Evolutionary conservation across 1,140 invertebrate genomes (phyloP).

Genomic region (Drosophila chauvacae): DNA sequence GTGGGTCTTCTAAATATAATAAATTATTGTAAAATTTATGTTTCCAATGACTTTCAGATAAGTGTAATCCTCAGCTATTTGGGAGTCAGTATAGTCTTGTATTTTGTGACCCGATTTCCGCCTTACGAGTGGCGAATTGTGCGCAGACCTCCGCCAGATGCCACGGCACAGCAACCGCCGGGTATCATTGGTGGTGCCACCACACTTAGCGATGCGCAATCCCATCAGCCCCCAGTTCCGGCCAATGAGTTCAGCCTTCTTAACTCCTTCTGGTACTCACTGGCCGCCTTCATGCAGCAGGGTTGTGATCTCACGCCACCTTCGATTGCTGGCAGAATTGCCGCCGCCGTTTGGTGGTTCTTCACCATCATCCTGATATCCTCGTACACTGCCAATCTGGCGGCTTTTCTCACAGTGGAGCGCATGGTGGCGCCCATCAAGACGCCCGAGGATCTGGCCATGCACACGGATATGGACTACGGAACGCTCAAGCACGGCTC

Average conservation of each 20-base stretch:
- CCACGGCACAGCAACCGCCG: conserved; percentile 66
- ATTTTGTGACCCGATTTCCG: conserved; percentile 97
- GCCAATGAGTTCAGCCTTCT: conserved; percentile 97
- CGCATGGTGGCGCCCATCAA: conserved; percentile 97
- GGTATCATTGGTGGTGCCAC: conserved; percentile 71
- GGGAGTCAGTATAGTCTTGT: conserved; percentile 97
- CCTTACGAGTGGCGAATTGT: conserved; percentile 96
- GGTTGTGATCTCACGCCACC: conserved; percentile 98
- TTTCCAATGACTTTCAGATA: conserved; percentile 84
- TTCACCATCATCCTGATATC: conserved; percentile 99
- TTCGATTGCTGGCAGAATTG: conserved; percentile 93
- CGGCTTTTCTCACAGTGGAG: conserved; percentile 98
- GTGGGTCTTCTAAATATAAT: conserved; percentile 78
- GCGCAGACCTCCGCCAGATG: conserved; percentile 71
- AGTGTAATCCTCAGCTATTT: conserved; percentile 98
- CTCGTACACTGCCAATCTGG: conserved; percentile 98
- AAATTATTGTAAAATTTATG: accelerated
- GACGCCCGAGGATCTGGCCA: conserved; percentile 96
- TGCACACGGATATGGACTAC: conserved; percentile 98
- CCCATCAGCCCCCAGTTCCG: conserved; percentile 23
- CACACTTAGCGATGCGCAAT: conserved; percentile 32
- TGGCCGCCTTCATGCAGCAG: conserved; percentile 99
- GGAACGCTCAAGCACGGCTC: conserved; percentile 94
- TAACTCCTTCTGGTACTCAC: conserved; percentile 98
- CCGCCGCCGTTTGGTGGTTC: conserved; percentile 99